Evolutionary conservation across 2,888 invertebrate genomes (phyloP).

Genomic region (Choristoneura rosaceana): DNA sequence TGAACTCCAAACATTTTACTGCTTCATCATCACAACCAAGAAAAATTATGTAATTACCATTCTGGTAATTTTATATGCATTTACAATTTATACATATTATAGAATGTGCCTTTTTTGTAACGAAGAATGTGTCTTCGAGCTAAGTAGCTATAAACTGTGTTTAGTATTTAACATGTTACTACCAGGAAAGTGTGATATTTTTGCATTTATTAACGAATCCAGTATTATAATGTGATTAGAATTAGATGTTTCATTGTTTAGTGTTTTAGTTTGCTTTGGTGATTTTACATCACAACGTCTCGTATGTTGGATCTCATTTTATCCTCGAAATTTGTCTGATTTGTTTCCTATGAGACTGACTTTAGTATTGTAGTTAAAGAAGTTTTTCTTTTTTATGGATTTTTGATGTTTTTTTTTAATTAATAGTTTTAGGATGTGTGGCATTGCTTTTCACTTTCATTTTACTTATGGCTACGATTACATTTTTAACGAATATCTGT

Average conservation of each 20-base stretch:
- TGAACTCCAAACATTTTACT: too few species aligned
- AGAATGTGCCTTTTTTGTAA: constrained; percentile 39
- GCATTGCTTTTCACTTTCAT: constrained; percentile 26
- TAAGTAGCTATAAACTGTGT: constrained; percentile 38
- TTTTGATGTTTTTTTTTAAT: constrained; percentile 12
- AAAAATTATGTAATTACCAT: constrained; percentile 8
- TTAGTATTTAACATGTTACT: constrained; percentile 27
- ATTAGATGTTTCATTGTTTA: constrained; percentile 32
- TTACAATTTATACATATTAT: constrained; percentile 33
- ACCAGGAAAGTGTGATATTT: constrained; percentile 42
- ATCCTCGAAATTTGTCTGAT: constrained; percentile 32
- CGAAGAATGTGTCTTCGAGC: constrained; percentile 39
- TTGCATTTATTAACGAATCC: constrained; percentile 40
- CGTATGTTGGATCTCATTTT: constrained; percentile 40
- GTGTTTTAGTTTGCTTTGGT: constrained; percentile 30
- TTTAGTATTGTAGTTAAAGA: constrained; percentile 32
- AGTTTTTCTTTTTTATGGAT: constrained; percentile 13
- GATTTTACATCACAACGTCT: constrained; percentile 30
- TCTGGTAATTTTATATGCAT: constrained; percentile 16
- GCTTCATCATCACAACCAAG: background rate
- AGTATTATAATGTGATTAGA: constrained; percentile 42
- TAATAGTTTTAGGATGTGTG: constrained; percentile 28
- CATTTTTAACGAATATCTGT: constrained; percentile 24
- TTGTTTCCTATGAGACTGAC: constrained; percentile 39
- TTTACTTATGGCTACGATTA: constrained; percentile 35